These are phyloP conservation scores for Chloroceryle aenea DNA, from an alignment of 2,113 vertebrate species.

Conservation along the genomic window DNA sequence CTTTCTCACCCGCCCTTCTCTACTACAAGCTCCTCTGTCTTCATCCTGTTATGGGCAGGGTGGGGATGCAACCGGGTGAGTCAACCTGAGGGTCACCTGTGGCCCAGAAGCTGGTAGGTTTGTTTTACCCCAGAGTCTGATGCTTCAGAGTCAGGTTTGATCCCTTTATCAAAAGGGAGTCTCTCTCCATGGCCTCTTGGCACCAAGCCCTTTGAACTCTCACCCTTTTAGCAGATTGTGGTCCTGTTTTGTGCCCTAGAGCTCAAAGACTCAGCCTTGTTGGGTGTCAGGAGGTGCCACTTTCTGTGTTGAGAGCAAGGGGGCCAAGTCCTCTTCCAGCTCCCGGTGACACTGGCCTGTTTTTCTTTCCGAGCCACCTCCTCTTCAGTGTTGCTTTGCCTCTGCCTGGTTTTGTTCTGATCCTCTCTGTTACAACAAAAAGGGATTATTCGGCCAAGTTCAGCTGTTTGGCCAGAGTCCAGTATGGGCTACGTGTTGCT, in stretches of 20 bases:
- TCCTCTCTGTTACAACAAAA: conserved; percentile 31
- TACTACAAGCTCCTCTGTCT: neutral
- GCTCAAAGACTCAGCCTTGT: neutral
- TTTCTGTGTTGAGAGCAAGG: fast-evolving
- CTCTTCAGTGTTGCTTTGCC: neutral
- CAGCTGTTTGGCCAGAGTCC: conserved; percentile 35
- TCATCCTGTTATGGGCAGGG: conserved; percentile 8
- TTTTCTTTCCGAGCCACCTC: neutral
- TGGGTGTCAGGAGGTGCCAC: neutral
- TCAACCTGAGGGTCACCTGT: neutral
- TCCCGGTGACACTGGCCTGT: fast-evolving
- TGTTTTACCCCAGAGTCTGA: neutral
- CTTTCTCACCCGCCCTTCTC: conserved; percentile 11
- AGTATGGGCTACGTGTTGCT: neutral
- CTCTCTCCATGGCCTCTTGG: too few species aligned
- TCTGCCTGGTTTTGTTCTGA: neutral
- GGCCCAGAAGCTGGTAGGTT: neutral
- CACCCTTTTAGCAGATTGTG: neutral
- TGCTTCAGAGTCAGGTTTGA: neutral
- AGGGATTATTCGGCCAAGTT: conserved; percentile 8
- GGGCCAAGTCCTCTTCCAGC: neutral
- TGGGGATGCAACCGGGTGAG: neutral
- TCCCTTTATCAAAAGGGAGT: neutral
- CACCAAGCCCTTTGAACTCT: neutral
- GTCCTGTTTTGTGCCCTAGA: neutral